Base-by-base conservation (phyloP, 2,113 vertebrate genomes). In the Trachemys scripta region DNA sequence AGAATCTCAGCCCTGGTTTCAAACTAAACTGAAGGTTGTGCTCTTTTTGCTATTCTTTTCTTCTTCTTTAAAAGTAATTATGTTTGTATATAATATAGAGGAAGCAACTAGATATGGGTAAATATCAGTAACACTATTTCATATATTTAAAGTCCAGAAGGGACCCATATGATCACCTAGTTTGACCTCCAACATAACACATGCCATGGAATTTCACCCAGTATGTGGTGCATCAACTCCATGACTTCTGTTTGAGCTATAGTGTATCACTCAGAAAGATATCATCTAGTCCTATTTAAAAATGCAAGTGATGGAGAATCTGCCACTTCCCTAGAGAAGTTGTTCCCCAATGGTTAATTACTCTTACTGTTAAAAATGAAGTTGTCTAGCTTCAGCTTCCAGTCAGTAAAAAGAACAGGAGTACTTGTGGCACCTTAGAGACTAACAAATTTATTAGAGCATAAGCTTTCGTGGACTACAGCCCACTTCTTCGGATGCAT, bases 301-400 rank as follows among this genome's bases (percentile, higher is more conserved):
- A 29, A 69, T 95, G 85, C 27, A 88, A 95, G 56, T 20, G 89
- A 81, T 3, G 88, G 57, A 90, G 35, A 75, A 81, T 79, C 80
- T 89, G 19, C 57, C 79, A 90, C 16, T 42, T 87, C 86, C 88
- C 75, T 90, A 1, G 0, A 47, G 84, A 57, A 57, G 25, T 57
- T 57, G 56, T 57, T 57, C 56, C 89, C 85, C 80, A 90, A 62
- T 82, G 85, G 92, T 94, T 93, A 96, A 89, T 92, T 96, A 79
- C 12, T 78, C 62, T 92, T 80, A 49, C 69, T 80, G 25, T 57
- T 47, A 90, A 91, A 89, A 62, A 69, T 38, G 83, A 96, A 92
- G 84, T 89, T 0, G 4, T 13, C 35, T 91, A 80, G 38, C 53
- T 89, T 79, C 76, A 84, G 14, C 88, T 93, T 92, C 88, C 83